Conservation (phyloP, 1,140 invertebrate species). For the Chrysomallon squamiferum region DNA sequence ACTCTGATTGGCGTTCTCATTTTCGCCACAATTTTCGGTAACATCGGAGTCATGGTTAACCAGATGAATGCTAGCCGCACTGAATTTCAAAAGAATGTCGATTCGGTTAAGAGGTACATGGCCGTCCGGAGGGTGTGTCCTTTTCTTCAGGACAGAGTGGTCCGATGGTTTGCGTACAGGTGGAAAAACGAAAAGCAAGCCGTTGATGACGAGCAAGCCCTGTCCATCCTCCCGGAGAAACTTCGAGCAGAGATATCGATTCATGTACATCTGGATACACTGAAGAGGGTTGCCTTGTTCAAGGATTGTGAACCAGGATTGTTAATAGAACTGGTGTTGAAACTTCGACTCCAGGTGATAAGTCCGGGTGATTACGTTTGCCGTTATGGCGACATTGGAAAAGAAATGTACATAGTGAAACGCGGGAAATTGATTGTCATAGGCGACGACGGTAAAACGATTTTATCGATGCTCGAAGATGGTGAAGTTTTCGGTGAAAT, state of each 20-base stretch:
- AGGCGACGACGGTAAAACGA: slow-evolving; percentile 46
- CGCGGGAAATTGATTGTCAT: slow-evolving; percentile 50
- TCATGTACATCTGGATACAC: slow-evolving; percentile 90
- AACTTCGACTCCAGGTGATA: slow-evolving; percentile 91
- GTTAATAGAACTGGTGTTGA: slow-evolving; percentile 89
- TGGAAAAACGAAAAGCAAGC: slow-evolving; percentile 89
- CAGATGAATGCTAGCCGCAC: slow-evolving; percentile 95
- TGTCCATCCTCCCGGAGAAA: slow-evolving; percentile 80
- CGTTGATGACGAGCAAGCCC: slow-evolving; percentile 79
- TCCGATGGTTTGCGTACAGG: slow-evolving; percentile 96
- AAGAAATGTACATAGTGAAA: slow-evolving; percentile 61
- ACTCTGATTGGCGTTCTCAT: slow-evolving; percentile 61
- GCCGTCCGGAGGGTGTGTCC: slow-evolving; percentile 83
- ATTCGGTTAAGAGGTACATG: slow-evolving; percentile 96
- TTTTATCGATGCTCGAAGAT: slow-evolving; percentile 68
- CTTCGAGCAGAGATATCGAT: slow-evolving; percentile 96
- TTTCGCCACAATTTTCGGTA: slow-evolving; percentile 63
- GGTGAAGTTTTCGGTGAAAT: slow-evolving; percentile 87
- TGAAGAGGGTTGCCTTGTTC: slow-evolving; percentile 82
- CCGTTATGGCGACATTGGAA: slow-evolving; percentile 71
- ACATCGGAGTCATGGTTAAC: slow-evolving; percentile 89
- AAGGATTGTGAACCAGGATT: slow-evolving; percentile 94
- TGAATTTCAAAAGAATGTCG: slow-evolving; percentile 95
- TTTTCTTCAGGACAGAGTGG: slow-evolving; percentile 87
- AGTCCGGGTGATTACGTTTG: slow-evolving; percentile 96